phyloP scores from a whole-genome alignment of 2,797 vertebrate genomes.

The Cephalopachus bancanus region DNA sequence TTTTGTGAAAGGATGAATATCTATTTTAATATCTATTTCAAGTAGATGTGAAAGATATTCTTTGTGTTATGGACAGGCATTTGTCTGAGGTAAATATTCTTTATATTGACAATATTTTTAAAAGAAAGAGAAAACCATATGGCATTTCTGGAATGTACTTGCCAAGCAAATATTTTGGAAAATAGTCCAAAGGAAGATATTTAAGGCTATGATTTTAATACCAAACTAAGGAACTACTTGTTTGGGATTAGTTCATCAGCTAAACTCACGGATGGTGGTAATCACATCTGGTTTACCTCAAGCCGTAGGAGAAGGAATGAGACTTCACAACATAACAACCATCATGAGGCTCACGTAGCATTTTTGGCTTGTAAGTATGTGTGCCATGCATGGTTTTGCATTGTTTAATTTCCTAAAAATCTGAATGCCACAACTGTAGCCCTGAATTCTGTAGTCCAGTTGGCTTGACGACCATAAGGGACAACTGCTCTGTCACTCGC shows the following conservation, averaged over 20 bases:
- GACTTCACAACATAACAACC: background rate
- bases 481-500: background rate
- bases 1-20: background rate
- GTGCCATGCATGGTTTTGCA: background rate
- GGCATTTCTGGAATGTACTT: constrained; percentile 74
- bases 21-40: constrained; percentile 77
- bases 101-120: constrained; percentile 51
- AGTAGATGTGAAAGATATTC: constrained; percentile 91
- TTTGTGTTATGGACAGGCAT: constrained; percentile 91
- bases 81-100: constrained; percentile 90
- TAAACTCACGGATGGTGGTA: background rate
- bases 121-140: constrained; percentile 48
- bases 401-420: background rate
- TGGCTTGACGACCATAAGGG: background rate
- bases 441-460: background rate
- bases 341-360: background rate
- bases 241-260: background rate
- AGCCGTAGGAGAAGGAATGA: background rate
- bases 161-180: constrained; percentile 68
- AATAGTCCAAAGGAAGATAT: constrained; percentile 33
- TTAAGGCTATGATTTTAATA: constrained; percentile 49
- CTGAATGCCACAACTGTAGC: background rate
- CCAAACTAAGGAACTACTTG: background rate
- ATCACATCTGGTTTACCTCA: constrained; percentile 38
- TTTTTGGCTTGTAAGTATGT: background rate